Evolutionary conservation across 2,797 vertebrate species (phyloP), one percentile per base, ranked within the genome.

Genomic region (Pygocentrus nattereri): DNA sequence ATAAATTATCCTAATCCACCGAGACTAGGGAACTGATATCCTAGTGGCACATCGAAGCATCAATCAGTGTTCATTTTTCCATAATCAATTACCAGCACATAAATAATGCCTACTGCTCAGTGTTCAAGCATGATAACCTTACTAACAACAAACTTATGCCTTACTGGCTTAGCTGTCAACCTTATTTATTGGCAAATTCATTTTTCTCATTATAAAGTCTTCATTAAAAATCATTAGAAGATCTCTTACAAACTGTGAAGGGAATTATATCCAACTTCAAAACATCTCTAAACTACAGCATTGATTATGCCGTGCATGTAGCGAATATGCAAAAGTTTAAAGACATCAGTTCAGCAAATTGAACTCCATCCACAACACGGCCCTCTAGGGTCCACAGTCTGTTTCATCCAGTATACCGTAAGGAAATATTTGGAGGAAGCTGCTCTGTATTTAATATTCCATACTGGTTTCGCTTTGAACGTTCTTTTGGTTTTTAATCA

Each of bases 331-430:
- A 80, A 78, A 70, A 34, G 21, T 69, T 78, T 68, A 81, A 85
- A 83, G 52, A 62, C 71, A 83, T 30, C n/a, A 15, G 47, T 85
- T 85, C 81, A 82, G 79, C 74, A 74, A 84, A 85, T 77, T 76
- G 72, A 78, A 74, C 69, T 65, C n/a, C 27, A 67, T 83, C 64
- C 70, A 67, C 59, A 77, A 72, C 65, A 62, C 82, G 72, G 34
- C 47, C 79, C 65, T 81, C 78, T 34, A 16, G 78, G 83, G 76
- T 70, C 76, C 21, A 5, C 19, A 54, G n/a, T 58, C 31, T 78
- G 54, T 73, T 65, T 77, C 69, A 85, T 85, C 73, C 52, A 64
- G 61, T 76, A 74, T 56, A 83, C 62, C 64, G 56, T 72, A 23
- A 75, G 58, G 65, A 74, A 18, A 61, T 81, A 79, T 85, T 85